phyloP scores from a whole-genome alignment of 2,797 vertebrate species.

The Limosa lapponica region DNA sequence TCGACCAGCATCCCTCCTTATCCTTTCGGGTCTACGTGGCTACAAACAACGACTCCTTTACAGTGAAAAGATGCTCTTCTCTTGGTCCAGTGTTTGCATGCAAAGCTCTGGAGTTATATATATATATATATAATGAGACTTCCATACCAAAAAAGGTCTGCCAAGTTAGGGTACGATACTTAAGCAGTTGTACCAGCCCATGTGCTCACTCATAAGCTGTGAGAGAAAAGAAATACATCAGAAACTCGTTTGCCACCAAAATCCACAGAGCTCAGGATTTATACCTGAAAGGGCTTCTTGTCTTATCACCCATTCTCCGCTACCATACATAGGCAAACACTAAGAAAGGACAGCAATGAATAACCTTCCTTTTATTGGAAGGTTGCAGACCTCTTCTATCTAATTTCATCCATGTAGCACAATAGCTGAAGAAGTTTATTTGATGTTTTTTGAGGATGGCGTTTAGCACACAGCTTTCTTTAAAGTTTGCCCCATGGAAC shows the following conservation, averaged over 20 bases:
- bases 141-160: neutral
- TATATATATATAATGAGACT: neutral
- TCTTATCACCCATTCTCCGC: rapidly evolving
- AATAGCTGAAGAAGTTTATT: neutral
- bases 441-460: neutral
- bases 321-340: rapidly evolving
- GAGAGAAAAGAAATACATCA: neutral
- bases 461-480: neutral
- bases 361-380: rapidly evolving
- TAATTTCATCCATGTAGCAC: rapidly evolving
- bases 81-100: neutral
- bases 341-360: neutral
- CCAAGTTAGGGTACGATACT: neutral
- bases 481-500: neutral
- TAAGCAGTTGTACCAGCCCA: neutral
- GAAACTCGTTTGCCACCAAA: neutral
- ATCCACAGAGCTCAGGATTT: neutral
- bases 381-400: neutral
- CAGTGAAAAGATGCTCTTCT: neutral
- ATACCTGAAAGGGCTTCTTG: neutral
- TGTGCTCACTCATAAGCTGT: neutral
- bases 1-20: constrained; percentile 75
- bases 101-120: neutral
- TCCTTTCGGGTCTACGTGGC: constrained; percentile 88
- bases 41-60: constrained; percentile 86